These are phyloP conservation scores for Gastrophysa polygoni DNA, from an alignment of 2,888 invertebrate genomes.

Conservation along the genomic window DNA sequence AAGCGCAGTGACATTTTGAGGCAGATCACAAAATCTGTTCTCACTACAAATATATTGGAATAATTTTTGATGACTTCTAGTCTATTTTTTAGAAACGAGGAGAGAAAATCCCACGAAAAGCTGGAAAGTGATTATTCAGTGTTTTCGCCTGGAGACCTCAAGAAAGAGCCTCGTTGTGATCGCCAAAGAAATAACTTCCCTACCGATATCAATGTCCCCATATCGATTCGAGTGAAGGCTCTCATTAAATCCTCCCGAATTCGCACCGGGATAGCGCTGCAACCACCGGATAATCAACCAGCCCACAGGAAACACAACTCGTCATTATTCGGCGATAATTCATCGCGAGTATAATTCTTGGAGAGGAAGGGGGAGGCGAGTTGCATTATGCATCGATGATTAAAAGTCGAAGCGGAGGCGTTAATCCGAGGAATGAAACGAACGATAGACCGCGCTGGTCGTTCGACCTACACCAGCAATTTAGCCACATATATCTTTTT, in stretches of 20 bases:
- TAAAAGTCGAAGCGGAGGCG: slow-evolving; percentile 47
- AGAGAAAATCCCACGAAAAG: no score
- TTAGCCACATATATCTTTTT: slow-evolving; percentile 41
- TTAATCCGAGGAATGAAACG: slow-evolving; percentile 53
- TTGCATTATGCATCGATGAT: slow-evolving; percentile 49
- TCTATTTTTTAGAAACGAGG: no score
- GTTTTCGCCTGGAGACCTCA: no score
- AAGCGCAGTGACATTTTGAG: no score
- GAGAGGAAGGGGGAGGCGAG: neutral
- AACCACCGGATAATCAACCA: neutral
- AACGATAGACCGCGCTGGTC: slow-evolving; percentile 38
- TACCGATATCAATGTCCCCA: neutral
- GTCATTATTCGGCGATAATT: slow-evolving; percentile 13
- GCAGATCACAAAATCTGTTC: no score
- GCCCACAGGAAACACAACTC: neutral
- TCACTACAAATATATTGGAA: no score
- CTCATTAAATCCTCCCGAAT: neutral
- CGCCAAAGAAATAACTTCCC: neutral
- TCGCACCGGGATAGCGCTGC: neutral
- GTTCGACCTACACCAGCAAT: slow-evolving; percentile 43
- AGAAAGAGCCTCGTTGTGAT: neutral
- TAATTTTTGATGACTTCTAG: no score
- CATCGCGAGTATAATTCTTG: slow-evolving; percentile 1
- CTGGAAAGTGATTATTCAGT: no score
- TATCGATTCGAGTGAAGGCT: neutral